These are phyloP conservation scores for Abscondita cerata DNA, from an alignment of 2,888 invertebrate genomes.

Conservation along the genomic window DNA sequence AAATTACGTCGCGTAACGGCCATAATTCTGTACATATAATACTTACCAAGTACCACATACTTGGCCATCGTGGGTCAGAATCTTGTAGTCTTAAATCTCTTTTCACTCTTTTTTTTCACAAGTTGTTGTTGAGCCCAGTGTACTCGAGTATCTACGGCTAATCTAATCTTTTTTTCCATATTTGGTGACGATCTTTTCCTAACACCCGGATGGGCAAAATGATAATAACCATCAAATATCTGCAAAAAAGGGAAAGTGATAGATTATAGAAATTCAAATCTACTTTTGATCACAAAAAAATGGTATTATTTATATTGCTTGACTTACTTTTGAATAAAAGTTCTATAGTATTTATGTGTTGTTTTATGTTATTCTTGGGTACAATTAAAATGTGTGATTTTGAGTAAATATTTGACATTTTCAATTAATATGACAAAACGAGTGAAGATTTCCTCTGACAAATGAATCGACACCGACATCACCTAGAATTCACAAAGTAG, in stretches of 20 bases:
- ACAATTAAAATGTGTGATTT: no score
- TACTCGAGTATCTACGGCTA: constrained; percentile 79
- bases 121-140: constrained; percentile 85
- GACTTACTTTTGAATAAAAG: no score
- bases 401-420: no score
- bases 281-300: no score
- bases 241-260: constrained; percentile 60
- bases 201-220: constrained; percentile 82
- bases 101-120: constrained; percentile 79
- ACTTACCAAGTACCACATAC: constrained; percentile 98
- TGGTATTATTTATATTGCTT: no score
- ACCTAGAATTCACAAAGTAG: no score
- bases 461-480: no score
- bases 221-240: constrained; percentile 89
- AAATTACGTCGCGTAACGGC: neutral
- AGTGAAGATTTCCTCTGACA: no score
- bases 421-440: no score
- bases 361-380: no score
- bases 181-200: constrained; percentile 80
- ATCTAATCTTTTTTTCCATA: constrained; percentile 70
- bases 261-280: no score
- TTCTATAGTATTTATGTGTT: no score
- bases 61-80: constrained; percentile 88
- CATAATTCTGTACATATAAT: neutral
- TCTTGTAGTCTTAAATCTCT: constrained; percentile 70